Percentiles rank a stretch among this genome's conserved stretches.
Evolutionary conservation across 2,113 vertebrate species (phyloP).

Genomic region (Choloepus hoffmanni): DNA sequence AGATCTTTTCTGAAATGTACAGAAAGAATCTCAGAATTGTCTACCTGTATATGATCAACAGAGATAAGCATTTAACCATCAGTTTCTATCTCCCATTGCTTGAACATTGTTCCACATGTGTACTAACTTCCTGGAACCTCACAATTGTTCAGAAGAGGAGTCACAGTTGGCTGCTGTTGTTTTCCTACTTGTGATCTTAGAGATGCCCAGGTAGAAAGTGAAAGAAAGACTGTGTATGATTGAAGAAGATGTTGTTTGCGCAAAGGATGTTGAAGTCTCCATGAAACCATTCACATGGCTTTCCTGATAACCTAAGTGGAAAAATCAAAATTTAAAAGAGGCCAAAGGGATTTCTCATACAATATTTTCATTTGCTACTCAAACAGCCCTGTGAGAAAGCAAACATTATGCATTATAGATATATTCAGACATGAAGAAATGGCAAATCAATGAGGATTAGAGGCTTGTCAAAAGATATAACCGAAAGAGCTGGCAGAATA

Average conservation of each 20-base stretch:
- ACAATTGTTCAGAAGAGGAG: background rate
- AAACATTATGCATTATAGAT: background rate
- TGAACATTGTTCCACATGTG: background rate
- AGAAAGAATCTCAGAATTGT: background rate
- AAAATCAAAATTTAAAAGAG: fast-evolving
- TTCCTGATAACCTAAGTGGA: fast-evolving
- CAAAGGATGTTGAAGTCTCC: background rate
- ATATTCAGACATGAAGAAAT: background rate
- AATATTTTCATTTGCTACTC: background rate
- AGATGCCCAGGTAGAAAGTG: background rate
- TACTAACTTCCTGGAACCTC: background rate
- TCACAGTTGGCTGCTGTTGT: background rate
- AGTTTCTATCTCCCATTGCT: background rate
- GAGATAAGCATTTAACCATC: background rate
- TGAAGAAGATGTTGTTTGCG: background rate
- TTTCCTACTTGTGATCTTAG: background rate
- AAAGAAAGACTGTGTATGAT: background rate
- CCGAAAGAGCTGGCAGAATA: background rate
- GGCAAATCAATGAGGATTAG: background rate
- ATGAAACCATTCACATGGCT: background rate
- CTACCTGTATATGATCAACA: background rate
- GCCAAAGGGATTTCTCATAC: fast-evolving
- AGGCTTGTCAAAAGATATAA: background rate
- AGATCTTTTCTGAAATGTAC: background rate
- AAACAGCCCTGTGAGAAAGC: background rate